Evolutionary conservation across 2,113 vertebrate genomes (phyloP).

Genomic region (Mesitornis unicolor): DNA sequence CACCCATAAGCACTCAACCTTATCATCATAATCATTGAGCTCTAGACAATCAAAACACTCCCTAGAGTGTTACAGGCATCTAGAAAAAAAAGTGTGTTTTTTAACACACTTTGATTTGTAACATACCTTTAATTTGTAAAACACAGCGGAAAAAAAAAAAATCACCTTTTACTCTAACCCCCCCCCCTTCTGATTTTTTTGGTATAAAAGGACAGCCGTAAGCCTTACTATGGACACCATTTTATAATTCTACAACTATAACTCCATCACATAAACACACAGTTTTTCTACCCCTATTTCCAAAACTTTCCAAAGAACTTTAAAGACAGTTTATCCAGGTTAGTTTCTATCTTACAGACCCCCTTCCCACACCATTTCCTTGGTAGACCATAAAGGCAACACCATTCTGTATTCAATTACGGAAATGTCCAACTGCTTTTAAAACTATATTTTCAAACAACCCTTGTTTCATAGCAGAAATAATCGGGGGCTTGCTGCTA

Average conservation of each 20-base stretch:
- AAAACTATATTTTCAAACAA: neutral
- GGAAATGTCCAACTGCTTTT: neutral
- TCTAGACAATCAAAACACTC: no score
- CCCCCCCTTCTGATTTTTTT: no score
- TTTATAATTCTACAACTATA: neutral
- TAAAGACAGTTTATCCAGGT: neutral
- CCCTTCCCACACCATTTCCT: neutral
- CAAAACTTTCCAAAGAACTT: neutral
- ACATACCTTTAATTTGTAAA: neutral
- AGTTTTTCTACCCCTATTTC: neutral
- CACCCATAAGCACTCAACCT: no score
- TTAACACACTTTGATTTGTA: no score
- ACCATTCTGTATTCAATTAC: neutral
- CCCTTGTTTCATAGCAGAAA: neutral
- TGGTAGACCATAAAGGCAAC: neutral
- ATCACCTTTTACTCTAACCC: neutral
- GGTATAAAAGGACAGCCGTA: neutral
- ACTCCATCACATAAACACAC: neutral
- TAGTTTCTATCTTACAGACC: neutral
- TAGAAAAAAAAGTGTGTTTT: no score
- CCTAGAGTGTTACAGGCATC: no score
- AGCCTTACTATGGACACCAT: neutral
- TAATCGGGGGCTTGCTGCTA: accelerated
- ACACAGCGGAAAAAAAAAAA: neutral
- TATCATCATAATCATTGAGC: no score